Evolutionary conservation across 1,140 invertebrate genomes (phyloP).

Genomic region (Drosophila seguyi): DNA sequence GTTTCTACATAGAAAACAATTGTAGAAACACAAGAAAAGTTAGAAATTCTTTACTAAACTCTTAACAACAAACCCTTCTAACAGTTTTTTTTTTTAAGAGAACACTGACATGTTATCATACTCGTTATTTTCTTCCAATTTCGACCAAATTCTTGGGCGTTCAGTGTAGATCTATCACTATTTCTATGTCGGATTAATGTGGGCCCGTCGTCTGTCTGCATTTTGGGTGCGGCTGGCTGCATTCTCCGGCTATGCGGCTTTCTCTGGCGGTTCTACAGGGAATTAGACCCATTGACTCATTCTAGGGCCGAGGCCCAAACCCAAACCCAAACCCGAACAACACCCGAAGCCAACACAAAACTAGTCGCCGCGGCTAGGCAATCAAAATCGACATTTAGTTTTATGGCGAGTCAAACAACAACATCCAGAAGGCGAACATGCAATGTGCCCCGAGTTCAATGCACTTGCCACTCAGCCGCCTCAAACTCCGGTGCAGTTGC

Average conservation of each 20-base stretch:
- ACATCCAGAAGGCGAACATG: conserved; percentile 34
- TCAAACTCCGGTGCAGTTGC: conserved; percentile 42
- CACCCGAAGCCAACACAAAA: conserved; percentile 24
- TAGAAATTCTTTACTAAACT: no score
- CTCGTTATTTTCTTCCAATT: no score
- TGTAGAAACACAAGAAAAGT: no score
- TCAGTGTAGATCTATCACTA: conserved; percentile 36
- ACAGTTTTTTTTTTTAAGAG: background rate
- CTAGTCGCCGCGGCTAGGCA: conserved; percentile 46
- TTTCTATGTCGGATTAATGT: conserved; percentile 56
- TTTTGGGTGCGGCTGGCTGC: conserved; percentile 57
- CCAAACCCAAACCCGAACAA: conserved; percentile 1
- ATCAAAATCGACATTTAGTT: conserved; percentile 58
- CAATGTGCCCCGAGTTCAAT: conserved; percentile 50
- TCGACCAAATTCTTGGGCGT: background rate
- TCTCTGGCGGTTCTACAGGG: conserved; percentile 40
- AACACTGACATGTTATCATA: background rate
- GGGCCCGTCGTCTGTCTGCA: conserved; percentile 52
- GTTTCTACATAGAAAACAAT: background rate
- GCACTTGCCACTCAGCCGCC: conserved; percentile 53
- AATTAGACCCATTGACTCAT: conserved; percentile 54
- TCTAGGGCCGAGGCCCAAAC: conserved; percentile 17
- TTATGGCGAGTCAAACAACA: conserved; percentile 49
- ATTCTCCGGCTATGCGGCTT: conserved; percentile 34
- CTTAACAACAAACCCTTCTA: no score